Percentiles rank a stretch among this genome's conserved stretches.
Evolutionary conservation across 2,797 vertebrate species (phyloP).

Genomic region (Synanceia verrucosa): DNA sequence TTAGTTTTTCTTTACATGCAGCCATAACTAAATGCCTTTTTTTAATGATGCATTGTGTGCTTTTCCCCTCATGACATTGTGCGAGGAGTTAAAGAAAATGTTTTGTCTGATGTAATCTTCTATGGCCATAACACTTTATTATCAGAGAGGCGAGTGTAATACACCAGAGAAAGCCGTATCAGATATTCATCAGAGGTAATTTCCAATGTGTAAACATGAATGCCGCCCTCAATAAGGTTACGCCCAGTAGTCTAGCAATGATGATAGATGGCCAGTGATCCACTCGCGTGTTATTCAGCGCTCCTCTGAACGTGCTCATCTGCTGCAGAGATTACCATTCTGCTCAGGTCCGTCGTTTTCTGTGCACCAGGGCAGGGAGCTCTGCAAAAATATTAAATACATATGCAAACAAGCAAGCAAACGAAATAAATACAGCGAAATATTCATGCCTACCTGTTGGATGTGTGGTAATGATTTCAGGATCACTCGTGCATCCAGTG

Average conservation of each 20-base stretch:
- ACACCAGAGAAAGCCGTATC: conserved; percentile 41
- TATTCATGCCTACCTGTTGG: conserved; percentile 39
- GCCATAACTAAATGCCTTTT: background rate
- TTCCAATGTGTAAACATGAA: conserved; percentile 70
- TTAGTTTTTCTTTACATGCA: background rate
- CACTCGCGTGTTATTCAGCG: conserved; percentile 43
- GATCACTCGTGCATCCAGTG: conserved; percentile 25
- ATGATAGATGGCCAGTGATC: conserved; percentile 65
- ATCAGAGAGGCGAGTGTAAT: conserved; percentile 37
- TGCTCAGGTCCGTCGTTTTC: conserved; percentile 24
- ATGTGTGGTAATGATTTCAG: conserved; percentile 28
- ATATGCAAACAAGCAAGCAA: conserved; percentile 40
- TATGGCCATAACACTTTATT: conserved; percentile 39
- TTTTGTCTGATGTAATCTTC: conserved; percentile 39
- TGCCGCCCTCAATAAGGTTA: conserved; percentile 66
- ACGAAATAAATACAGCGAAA: conserved; percentile 37
- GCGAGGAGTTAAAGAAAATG: conserved; percentile 20
- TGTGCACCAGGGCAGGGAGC: conserved; percentile 26
- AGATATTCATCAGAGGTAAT: conserved; percentile 60
- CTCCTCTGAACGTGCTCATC: conserved; percentile 43
- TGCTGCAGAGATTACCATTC: conserved; percentile 52
- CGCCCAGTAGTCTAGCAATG: conserved; percentile 49
- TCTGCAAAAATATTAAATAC: conserved; percentile 45
- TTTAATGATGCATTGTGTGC: background rate
- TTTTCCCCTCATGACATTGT: background rate